Conservation (phyloP, 2,113 vertebrate species). For the Anoplopoma fimbria region DNA sequence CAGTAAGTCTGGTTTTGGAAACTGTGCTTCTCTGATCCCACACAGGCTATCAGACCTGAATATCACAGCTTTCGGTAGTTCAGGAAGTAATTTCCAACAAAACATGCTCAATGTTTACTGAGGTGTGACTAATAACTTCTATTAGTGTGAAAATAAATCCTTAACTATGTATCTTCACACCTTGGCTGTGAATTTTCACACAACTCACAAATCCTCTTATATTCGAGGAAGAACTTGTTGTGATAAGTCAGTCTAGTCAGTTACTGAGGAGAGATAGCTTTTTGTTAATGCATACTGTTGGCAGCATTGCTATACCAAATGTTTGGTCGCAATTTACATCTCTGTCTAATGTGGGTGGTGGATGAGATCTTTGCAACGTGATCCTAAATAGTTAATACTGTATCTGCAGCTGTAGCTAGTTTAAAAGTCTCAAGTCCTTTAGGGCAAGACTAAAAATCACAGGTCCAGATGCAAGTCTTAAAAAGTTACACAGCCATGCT, state of each 20-base stretch:
- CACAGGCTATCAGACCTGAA: constrained; percentile 38
- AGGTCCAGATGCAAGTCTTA: no score
- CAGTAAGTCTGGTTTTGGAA: constrained; percentile 39
- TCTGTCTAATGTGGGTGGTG: neutral
- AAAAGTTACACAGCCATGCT: no score
- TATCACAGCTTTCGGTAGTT: constrained; percentile 26
- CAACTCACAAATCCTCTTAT: constrained; percentile 37
- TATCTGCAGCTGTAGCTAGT: neutral
- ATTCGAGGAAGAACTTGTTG: constrained; percentile 23
- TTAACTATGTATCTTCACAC: constrained; percentile 67
- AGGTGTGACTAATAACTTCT: constrained; percentile 55
- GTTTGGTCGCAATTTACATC: constrained; percentile 11
- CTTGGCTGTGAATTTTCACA: constrained; percentile 67
- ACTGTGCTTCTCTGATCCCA: neutral
- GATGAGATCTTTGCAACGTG: neutral
- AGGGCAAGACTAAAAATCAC: no score
- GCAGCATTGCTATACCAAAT: constrained; percentile 22
- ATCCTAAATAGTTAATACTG: neutral
- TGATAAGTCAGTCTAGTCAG: constrained; percentile 50
- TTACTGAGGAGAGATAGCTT: neutral
- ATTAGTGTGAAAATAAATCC: constrained; percentile 60
- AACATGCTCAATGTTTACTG: constrained; percentile 54
- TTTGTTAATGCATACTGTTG: constrained; percentile 29
- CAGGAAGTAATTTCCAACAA: constrained; percentile 44
- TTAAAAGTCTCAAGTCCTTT: neutral